Evolutionary conservation across 2,888 invertebrate genomes (phyloP).

Genomic region (Plagiodera versicolora): DNA sequence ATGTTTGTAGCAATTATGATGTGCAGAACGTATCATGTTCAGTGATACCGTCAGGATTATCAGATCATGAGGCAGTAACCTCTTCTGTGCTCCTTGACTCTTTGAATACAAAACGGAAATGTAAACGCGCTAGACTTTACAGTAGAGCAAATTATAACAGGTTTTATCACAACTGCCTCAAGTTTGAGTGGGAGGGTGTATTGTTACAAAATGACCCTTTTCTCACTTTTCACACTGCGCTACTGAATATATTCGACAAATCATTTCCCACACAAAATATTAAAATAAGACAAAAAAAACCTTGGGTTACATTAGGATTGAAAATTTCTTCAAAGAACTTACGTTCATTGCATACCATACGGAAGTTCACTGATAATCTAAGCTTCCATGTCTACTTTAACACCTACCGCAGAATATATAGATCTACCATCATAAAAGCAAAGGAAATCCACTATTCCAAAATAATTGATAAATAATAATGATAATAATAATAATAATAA

Average conservation of each 20-base stretch:
- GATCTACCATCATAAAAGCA: neutral
- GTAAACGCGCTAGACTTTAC: neutral
- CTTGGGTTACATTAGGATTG: neutral
- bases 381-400: neutral
- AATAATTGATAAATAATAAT: neutral
- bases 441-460: neutral
- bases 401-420: neutral
- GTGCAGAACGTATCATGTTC: neutral
- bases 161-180: neutral
- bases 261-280: neutral
- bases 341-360: neutral
- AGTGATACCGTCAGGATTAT: slow-evolving; percentile 3
- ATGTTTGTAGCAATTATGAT: slow-evolving; percentile 7
- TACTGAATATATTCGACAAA: neutral
- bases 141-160: neutral
- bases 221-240: neutral
- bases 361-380: neutral
- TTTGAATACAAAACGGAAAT: neutral
- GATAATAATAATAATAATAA: too few species aligned
- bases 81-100: neutral
- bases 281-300: neutral
- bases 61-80: slow-evolving; percentile 6
- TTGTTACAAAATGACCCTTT: neutral
- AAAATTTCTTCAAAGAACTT: neutral
- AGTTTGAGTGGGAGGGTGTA: neutral